A percentile compares a stretch with the other conserved stretches of the same genome.
Conservation (phyloP, 1,140 invertebrate species). For the Polypedilum vanderplanki region DNA sequence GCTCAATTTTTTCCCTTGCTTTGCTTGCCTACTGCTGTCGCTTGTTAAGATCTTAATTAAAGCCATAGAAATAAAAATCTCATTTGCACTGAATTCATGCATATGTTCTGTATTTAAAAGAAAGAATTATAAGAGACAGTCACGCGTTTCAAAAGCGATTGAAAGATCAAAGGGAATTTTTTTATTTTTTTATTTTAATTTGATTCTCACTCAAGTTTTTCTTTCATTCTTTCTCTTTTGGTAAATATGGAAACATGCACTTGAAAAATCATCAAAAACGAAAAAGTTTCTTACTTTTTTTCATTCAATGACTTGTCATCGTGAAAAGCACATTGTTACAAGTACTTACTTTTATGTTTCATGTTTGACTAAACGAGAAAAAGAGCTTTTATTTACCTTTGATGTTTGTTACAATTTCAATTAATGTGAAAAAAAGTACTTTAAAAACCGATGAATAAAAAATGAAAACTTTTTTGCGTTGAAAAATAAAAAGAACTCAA, state of each 20-base stretch:
- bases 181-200: background rate
- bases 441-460: background rate
- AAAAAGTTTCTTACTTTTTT: background rate
- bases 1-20: background rate
- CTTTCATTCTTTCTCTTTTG: no score
- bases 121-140: constrained; percentile 1
- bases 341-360: background rate
- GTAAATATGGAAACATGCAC: no score
- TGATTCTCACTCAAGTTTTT: background rate
- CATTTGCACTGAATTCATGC: constrained; percentile 3
- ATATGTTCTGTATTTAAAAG: background rate
- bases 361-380: background rate
- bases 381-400: constrained; percentile 19
- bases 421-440: background rate
- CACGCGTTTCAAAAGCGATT: constrained; percentile 13
- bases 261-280: background rate
- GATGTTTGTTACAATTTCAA: constrained; percentile 18
- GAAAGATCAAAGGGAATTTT: constrained; percentile 23
- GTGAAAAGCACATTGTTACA: constrained; percentile 15
- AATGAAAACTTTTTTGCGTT: no score
- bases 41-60: constrained; percentile 21
- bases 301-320: background rate
- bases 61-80: background rate
- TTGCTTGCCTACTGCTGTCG: background rate
- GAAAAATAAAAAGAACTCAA: no score